phyloP scores from a whole-genome alignment of 2,888 invertebrate species.

The Bombylius discolor region DNA sequence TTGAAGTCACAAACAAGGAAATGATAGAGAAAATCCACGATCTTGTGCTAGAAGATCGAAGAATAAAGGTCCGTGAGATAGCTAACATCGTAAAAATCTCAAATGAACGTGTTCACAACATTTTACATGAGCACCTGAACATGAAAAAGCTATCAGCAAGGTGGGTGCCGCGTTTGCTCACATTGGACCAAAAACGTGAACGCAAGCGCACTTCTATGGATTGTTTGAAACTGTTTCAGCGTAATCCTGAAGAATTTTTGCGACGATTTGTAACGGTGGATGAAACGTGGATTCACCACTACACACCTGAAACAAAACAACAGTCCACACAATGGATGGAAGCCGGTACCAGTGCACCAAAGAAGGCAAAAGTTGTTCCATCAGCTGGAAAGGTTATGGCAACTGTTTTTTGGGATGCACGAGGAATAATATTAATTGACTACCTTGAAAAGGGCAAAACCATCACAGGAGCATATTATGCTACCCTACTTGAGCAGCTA shows the following conservation, averaged over 20 bases:
- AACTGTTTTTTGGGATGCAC: background rate
- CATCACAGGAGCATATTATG: background rate
- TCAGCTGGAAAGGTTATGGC: background rate
- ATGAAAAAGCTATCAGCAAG: constrained; percentile 24
- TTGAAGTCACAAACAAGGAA: constrained; percentile 2
- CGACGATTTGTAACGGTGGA: constrained; percentile 25
- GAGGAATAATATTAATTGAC: background rate
- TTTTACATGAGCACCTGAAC: constrained; percentile 20
- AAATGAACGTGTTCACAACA: constrained; percentile 16
- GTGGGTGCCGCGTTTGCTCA: constrained; percentile 27
- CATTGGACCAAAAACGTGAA: constrained; percentile 20
- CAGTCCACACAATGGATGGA: constrained; percentile 1
- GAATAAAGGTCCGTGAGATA: constrained; percentile 22
- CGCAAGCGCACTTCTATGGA: constrained; percentile 20
- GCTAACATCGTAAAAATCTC: constrained; percentile 17
- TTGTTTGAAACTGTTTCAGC: constrained; percentile 22
- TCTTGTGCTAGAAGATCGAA: constrained; percentile 20
- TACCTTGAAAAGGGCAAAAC: background rate
- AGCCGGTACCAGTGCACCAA: background rate
- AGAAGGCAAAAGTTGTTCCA: background rate
- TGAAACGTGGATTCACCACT: constrained; percentile 27
- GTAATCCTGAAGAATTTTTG: constrained; percentile 23
- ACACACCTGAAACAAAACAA: constrained; percentile 23
- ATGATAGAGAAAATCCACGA: constrained; percentile 18
- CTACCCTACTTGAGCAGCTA: too few relatives aligned